Evolutionary conservation across 2,797 vertebrate genomes (phyloP).

Genomic region (Tokudaia muenninki): DNA sequence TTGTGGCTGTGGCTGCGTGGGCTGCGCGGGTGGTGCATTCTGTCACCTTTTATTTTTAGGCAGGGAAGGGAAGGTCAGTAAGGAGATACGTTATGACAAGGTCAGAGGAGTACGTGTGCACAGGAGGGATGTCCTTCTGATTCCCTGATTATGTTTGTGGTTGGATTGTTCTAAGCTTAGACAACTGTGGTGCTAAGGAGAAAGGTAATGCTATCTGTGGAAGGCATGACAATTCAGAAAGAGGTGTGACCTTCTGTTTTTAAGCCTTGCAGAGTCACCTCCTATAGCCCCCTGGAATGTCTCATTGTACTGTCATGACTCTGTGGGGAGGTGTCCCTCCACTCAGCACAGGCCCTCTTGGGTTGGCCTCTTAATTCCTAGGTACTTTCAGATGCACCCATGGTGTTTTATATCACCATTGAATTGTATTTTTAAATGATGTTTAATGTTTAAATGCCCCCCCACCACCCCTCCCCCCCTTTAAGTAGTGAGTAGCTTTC

Average conservation of each 20-base stretch:
- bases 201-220: background rate
- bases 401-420: background rate
- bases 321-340: background rate
- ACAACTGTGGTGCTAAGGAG: background rate
- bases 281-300: background rate
- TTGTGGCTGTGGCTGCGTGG: background rate
- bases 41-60: slow-evolving; percentile 54
- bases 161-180: slow-evolving; percentile 33
- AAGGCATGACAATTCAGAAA: background rate
- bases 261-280: background rate
- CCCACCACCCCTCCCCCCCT: background rate
- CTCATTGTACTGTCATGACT: background rate
- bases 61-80: slow-evolving; percentile 34
- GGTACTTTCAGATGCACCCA: background rate
- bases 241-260: background rate
- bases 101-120: background rate
- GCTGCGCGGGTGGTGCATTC: background rate
- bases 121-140: slow-evolving; percentile 7
- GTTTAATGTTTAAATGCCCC: background rate
- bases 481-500: slow-evolving; percentile 40
- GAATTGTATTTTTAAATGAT: background rate
- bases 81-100: background rate
- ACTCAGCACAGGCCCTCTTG: background rate
- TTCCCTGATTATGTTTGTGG: slow-evolving; percentile 11
- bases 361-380: background rate